A percentile compares a stretch with the other conserved stretches of the same genome.
These are phyloP conservation scores for Myanophis thanlyinensis DNA, from an alignment of 2,113 vertebrate species.

Conservation along the genomic window DNA sequence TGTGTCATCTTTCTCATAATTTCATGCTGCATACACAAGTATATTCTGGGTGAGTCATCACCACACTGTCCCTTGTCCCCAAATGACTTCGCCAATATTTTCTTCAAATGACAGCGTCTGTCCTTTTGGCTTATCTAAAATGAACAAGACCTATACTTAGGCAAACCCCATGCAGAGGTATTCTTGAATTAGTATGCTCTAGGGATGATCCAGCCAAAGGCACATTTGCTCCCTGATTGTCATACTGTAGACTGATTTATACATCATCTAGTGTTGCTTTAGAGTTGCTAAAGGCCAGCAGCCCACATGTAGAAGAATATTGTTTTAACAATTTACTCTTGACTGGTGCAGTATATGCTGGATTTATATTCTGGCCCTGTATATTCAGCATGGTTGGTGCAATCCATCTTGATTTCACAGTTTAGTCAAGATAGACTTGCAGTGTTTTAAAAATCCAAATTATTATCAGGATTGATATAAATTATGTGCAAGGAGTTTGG, in stretches of 20 bases:
- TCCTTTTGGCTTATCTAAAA: background rate
- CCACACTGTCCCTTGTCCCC: background rate
- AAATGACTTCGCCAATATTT: slow-evolving; percentile 20
- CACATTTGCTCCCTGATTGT: background rate
- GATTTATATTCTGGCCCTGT: background rate
- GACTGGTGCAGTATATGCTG: background rate
- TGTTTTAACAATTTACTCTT: background rate
- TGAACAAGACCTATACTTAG: background rate
- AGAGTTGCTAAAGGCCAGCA: background rate
- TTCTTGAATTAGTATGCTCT: background rate
- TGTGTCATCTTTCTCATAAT: background rate
- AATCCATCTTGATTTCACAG: background rate
- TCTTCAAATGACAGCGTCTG: background rate
- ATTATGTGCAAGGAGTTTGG: background rate
- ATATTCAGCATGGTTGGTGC: background rate
- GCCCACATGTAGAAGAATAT: background rate
- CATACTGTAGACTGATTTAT: background rate
- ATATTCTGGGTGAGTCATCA: slow-evolving; percentile 20
- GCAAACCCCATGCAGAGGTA: background rate
- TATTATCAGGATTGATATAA: background rate
- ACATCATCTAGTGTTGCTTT: background rate
- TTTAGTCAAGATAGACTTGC: background rate
- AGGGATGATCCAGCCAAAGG: background rate
- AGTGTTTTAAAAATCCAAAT: background rate
- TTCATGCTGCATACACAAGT: background rate